These are phyloP conservation scores for Biston stratarius DNA, from an alignment of 2,888 invertebrate species.

Conservation along the genomic window DNA sequence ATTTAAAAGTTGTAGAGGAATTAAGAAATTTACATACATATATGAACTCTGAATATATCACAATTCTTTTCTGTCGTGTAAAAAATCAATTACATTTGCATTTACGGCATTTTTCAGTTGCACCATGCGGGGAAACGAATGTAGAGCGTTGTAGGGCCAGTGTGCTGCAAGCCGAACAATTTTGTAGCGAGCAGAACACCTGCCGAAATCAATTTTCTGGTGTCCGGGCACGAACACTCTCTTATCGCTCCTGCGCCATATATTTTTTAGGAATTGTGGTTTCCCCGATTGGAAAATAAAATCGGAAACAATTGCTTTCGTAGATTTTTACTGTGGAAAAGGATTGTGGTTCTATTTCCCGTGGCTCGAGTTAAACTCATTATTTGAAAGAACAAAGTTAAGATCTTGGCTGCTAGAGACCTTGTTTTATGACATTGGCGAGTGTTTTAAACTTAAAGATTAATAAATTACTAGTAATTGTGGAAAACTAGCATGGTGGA, in stretches of 20 bases:
- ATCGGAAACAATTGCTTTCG: constrained; percentile 39
- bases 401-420: neutral
- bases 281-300: constrained; percentile 46
- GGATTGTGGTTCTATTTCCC: constrained; percentile 21
- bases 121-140: constrained; percentile 14
- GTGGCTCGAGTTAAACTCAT: constrained; percentile 13
- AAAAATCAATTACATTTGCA: neutral
- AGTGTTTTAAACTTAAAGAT: too few species aligned
- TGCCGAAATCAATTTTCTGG: constrained; percentile 68
- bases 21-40: too few species aligned
- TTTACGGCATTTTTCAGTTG: neutral
- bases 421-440: too few species aligned
- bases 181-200: constrained; percentile 57
- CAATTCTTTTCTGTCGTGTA: too few species aligned
- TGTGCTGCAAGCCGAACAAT: constrained; percentile 49
- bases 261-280: constrained; percentile 47
- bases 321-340: constrained; percentile 33
- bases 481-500: too few species aligned
- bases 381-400: neutral
- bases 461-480: too few species aligned
- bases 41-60: too few species aligned
- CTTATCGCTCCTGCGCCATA: constrained; percentile 46
- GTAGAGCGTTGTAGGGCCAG: constrained; percentile 19
- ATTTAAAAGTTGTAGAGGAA: too few species aligned
- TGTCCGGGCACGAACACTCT: constrained; percentile 52